Evolutionary conservation across 2,113 vertebrate genomes (phyloP), one percentile per base, ranked within the genome.

Genomic region (Capreolus pygargus): DNA sequence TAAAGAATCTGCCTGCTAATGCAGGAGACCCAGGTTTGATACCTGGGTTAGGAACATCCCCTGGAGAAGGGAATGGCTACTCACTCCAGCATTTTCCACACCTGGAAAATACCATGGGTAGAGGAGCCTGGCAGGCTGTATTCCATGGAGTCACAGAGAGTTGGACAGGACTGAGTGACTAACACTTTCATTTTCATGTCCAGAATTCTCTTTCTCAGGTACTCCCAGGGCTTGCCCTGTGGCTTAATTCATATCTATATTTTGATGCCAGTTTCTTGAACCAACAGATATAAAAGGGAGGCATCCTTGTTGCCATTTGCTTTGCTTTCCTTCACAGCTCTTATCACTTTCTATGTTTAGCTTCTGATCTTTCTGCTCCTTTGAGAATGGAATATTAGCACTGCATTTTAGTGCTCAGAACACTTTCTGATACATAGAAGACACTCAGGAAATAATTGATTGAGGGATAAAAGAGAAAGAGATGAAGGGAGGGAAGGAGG

Each of bases 381-480:
- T 50, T 52, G 45, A 19, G 23, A 45, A 2, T 1, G 47, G 52
- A 67, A 84, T 50, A 81, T 92, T 36, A 61, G 15, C 60, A 33
- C 15, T 54, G 6, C 25, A 67, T 95, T 9, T 57, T 36, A n/a
- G n/a, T 55, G 50, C 17, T 83, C 82, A 30, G 3, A 36, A 23
- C 6, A n/a, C 6, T 67, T 92, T 64, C 39, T 90, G 58, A 76
- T 76, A 6, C 14, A n/a, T 15, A 61, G 28, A 92, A 64, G 30
- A 74, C 5, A 89, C n/a, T 86, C 5, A 39, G 82, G n/a, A 82
- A 95, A 7, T 95, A 74, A n/a, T 90, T 96, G 33, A 97, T 64
- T 74, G 3, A 90, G 86, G 23, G 86, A 93, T 21, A 88, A 86
- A 58, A 87, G 0, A 96, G 47, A 4, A 92, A 74, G 7, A 28